Evolutionary conservation across 1,140 invertebrate species (phyloP).

Genomic region (Trichonephila inaurata): DNA sequence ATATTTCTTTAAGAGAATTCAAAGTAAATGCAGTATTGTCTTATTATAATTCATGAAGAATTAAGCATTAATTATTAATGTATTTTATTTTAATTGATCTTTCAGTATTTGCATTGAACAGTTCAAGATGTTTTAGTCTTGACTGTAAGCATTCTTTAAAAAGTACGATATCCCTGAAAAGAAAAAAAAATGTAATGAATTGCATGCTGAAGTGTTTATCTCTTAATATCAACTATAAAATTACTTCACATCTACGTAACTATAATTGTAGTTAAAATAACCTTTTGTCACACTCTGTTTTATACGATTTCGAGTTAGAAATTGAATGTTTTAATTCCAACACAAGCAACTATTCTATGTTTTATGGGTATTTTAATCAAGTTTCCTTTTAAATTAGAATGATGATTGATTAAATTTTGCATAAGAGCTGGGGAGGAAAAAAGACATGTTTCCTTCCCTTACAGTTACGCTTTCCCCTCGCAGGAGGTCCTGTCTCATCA

Average conservation of each 20-base stretch:
- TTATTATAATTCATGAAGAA: too few relatives aligned
- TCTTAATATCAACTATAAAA: too few relatives aligned
- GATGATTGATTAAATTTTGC: constrained; percentile 48
- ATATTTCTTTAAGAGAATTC: too few relatives aligned
- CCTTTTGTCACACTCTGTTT: not conserved
- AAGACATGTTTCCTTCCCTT: not conserved
- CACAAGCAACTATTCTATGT: not conserved
- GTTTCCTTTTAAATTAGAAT: constrained; percentile 33
- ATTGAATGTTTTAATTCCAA: not conserved
- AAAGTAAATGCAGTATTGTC: too few relatives aligned
- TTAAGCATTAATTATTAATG: too few relatives aligned
- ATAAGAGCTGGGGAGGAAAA: not conserved
- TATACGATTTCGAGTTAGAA: not conserved
- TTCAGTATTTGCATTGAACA: too few relatives aligned
- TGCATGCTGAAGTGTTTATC: too few relatives aligned
- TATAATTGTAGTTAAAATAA: not conserved
- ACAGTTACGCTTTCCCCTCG: not conserved
- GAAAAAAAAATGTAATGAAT: too few relatives aligned
- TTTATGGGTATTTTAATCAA: not conserved
- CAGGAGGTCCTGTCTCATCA: not conserved
- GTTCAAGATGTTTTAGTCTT: too few relatives aligned
- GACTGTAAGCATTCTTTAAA: too few relatives aligned
- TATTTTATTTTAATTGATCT: too few relatives aligned
- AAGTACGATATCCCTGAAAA: too few relatives aligned
- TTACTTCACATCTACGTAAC: not conserved